These are phyloP conservation scores for Pterobdella sp. DNA, from an alignment of 2,888 invertebrate genomes.

Conservation along the genomic window DNA sequence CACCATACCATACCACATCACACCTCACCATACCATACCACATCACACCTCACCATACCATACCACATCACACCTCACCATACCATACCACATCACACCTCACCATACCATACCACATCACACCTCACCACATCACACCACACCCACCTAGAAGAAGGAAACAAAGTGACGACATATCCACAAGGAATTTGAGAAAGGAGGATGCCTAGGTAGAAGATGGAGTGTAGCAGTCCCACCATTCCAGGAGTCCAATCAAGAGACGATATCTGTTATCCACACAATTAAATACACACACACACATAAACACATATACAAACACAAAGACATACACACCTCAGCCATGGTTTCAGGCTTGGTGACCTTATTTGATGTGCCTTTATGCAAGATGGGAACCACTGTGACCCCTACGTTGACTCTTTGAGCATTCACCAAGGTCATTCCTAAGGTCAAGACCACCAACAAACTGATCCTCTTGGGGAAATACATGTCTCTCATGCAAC, in stretches of 20 bases:
- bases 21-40: no score
- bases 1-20: no score
- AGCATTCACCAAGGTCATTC: constrained; percentile 45
- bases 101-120: neutral
- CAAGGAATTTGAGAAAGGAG: constrained; percentile 46
- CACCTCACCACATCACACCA: constrained; percentile 3
- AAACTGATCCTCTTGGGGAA: constrained; percentile 42
- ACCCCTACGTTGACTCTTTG: constrained; percentile 48
- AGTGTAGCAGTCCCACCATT: constrained; percentile 46
- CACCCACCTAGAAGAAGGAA: constrained; percentile 44
- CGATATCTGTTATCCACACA: constrained; percentile 41
- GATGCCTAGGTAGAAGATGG: constrained; percentile 47
- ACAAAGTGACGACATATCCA: constrained; percentile 44
- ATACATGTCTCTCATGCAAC: constrained; percentile 16
- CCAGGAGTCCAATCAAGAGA: constrained; percentile 42
- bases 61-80: no score
- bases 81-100: no score
- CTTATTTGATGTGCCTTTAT: constrained; percentile 40
- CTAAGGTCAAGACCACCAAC: constrained; percentile 41
- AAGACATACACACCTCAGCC: constrained; percentile 12
- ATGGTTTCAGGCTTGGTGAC: constrained; percentile 36
- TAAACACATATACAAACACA: neutral
- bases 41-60: no score
- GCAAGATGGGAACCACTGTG: constrained; percentile 46
- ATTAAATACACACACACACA: neutral